Percentiles rank a stretch among this genome's conserved stretches.
phyloP scores from a whole-genome alignment of 2,797 vertebrate genomes.

The Leptoclinus maculatus region DNA sequence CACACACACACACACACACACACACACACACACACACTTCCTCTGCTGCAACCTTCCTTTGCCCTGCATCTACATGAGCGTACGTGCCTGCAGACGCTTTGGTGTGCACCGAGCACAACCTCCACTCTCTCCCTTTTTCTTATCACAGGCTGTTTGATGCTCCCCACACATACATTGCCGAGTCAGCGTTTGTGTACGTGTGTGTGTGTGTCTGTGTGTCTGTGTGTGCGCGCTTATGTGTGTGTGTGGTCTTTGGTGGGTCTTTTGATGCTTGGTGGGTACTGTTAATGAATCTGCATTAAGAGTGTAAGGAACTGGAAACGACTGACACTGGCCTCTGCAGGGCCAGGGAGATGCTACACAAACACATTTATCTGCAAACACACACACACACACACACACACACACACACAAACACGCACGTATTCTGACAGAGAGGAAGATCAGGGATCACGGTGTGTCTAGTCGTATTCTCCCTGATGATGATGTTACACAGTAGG shows the following conservation, averaged over 20 bases:
- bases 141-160: slow-evolving; percentile 66
- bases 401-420: slow-evolving; percentile 18
- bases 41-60: slow-evolving; percentile 59
- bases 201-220: slow-evolving; percentile 45
- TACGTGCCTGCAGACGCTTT: slow-evolving; percentile 46
- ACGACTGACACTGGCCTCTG: slow-evolving; percentile 45
- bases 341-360: slow-evolving; percentile 38
- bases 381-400: slow-evolving; percentile 27
- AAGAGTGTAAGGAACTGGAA: slow-evolving; percentile 53
- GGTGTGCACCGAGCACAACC: slow-evolving; percentile 52
- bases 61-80: slow-evolving; percentile 52
- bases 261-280: slow-evolving; percentile 47
- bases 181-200: slow-evolving; percentile 63
- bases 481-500: slow-evolving; percentile 57
- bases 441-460: slow-evolving; percentile 60
- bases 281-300: slow-evolving; percentile 66
- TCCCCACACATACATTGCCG: slow-evolving; percentile 46
- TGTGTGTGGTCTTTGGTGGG: slow-evolving; percentile 22
- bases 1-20: slow-evolving; percentile 19
- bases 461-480: slow-evolving; percentile 57
- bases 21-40: slow-evolving; percentile 22
- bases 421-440: background rate
- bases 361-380: slow-evolving; percentile 50
- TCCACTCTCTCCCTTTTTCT: slow-evolving; percentile 52
- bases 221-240: slow-evolving; percentile 30